Evolutionary conservation across 2,888 invertebrate genomes (phyloP).

Genomic region (Abscondita cerata): DNA sequence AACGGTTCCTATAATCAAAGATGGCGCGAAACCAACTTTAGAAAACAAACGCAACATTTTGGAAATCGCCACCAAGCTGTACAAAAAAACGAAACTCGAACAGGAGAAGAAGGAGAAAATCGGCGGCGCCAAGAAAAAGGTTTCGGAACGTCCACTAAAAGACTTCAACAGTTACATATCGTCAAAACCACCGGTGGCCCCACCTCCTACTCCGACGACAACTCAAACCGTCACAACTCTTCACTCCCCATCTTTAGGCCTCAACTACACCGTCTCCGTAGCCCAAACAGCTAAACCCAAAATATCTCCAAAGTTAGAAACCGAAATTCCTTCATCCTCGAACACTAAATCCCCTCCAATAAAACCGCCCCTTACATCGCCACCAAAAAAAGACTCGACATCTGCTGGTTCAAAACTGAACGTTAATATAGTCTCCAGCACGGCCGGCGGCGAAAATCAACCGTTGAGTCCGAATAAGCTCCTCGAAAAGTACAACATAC

Average conservation of each 20-base stretch:
- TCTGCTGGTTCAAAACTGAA: conserved; percentile 13
- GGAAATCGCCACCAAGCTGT: conserved; percentile 54
- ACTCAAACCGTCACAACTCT: conserved; percentile 45
- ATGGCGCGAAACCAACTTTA: not conserved
- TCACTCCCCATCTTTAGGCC: conserved; percentile 53
- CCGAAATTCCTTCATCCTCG: conserved; percentile 5
- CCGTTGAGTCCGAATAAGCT: conserved; percentile 52
- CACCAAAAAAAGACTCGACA: conserved; percentile 1
- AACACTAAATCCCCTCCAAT: not conserved
- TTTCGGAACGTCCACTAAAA: conserved; percentile 21
- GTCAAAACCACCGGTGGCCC: conserved; percentile 35
- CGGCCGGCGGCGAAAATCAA: conserved; percentile 29
- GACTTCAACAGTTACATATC: conserved; percentile 37
- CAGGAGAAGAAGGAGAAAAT: conserved; percentile 41
- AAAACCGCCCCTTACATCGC: not conserved
- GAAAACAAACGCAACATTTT: conserved; percentile 49
- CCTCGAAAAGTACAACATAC: conserved; percentile 57
- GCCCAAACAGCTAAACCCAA: conserved; percentile 27
- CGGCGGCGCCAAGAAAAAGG: not conserved
- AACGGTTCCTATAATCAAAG: conserved; percentile 10
- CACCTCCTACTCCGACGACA: too few species aligned
- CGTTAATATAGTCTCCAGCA: conserved; percentile 18
- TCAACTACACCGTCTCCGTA: conserved; percentile 56
- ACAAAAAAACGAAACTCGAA: conserved; percentile 52
- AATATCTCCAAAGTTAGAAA: not conserved